Conservation (phyloP, 2,797 vertebrate species). For the Brotula barbata region DNA sequence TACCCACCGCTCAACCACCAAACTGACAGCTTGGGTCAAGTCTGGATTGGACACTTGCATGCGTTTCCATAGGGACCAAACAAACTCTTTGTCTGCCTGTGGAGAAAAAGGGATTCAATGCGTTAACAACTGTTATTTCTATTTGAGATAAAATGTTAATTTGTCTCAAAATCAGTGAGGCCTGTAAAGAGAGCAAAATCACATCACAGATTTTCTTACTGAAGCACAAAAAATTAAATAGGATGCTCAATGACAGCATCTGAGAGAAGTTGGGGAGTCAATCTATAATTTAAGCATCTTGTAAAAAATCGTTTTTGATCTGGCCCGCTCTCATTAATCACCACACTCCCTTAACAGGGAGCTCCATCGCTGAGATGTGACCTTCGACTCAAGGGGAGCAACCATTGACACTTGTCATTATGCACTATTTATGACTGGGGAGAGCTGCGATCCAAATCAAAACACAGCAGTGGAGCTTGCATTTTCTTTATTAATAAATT, state of each 20-base stretch:
- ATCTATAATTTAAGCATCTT: conserved; percentile 78
- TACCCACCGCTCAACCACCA: conserved; percentile 92
- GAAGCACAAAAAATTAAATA: conserved; percentile 53
- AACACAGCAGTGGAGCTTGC: conserved; percentile 65
- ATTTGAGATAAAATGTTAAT: conserved; percentile 40
- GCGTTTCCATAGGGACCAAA: conserved; percentile 94
- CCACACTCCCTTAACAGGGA: conserved; percentile 50
- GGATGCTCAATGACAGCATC: conserved; percentile 68
- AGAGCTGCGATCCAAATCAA: conserved; percentile 71
- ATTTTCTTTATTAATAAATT: conserved; percentile 75
- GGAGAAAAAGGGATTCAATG: conserved; percentile 42
- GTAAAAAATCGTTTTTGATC: conserved; percentile 75
- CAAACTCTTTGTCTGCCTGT: conserved; percentile 96
- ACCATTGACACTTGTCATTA: conserved; percentile 80
- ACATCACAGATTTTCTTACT: conserved; percentile 41
- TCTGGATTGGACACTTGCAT: conserved; percentile 90
- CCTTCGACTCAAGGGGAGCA: conserved; percentile 77
- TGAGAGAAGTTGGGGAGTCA: conserved; percentile 47
- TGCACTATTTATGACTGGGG: conserved; percentile 78
- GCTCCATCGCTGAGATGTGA: conserved; percentile 71
- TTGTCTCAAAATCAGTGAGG: conserved; percentile 27
- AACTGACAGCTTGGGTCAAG: conserved; percentile 87
- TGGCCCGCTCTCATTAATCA: conserved; percentile 70
- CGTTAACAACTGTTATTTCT: conserved; percentile 41
- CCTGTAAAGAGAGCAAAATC: conserved; percentile 29